Evolutionary conservation across 2,888 invertebrate genomes (phyloP).

Genomic region (Chrysolina oricalcia): DNA sequence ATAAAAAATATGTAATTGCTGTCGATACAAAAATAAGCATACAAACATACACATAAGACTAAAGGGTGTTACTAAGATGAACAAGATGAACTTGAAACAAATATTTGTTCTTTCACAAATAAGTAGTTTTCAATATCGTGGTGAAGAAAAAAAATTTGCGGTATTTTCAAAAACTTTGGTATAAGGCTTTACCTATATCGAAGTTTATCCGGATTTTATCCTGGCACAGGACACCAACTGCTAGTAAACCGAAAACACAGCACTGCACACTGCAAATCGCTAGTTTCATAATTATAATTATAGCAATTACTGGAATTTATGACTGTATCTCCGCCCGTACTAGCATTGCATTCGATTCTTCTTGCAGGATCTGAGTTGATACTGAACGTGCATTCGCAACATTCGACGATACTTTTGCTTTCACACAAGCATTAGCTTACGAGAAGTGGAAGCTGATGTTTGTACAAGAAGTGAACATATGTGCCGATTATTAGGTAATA

Average conservation of each 20-base stretch:
- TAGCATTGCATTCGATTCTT: background rate
- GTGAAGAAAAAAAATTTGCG: no score
- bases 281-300: conserved; percentile 28
- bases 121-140: no score
- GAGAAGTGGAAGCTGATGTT: conserved; percentile 22
- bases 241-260: conserved; percentile 9
- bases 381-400: conserved; percentile 9
- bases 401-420: conserved; percentile 13
- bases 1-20: no score
- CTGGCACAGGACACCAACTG: conserved; percentile 28
- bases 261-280: background rate
- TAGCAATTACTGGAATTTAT: conserved; percentile 3
- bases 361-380: background rate
- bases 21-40: no score
- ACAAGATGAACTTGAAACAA: no score
- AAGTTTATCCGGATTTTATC: conserved; percentile 33
- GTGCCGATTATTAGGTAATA: conserved; percentile 3
- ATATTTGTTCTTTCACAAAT: no score
- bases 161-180: no score
- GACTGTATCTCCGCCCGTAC: conserved; percentile 2
- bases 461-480: background rate
- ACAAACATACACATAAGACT: no score
- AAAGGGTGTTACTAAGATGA: no score
- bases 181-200: conserved; percentile 29
- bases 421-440: conserved; percentile 12